Percentiles rank a stretch among this genome's conserved stretches.
Evolutionary conservation across 2,888 invertebrate species (phyloP).

Genomic region (Eucriotettix oculatus): DNA sequence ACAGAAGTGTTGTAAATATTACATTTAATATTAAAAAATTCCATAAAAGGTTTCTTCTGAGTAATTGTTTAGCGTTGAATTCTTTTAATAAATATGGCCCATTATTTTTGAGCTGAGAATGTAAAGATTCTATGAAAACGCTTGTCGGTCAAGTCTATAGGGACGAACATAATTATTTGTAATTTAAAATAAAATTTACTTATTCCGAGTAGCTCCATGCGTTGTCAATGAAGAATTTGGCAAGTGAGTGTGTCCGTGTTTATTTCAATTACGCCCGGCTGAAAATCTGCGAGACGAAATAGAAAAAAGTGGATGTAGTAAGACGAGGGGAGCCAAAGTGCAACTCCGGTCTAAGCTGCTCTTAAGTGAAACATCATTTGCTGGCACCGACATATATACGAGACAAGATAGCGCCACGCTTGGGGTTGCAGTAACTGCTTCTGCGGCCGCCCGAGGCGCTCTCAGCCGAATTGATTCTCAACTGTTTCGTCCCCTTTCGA

Average conservation of each 20-base stretch:
- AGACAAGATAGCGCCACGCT: too few species aligned
- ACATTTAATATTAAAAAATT: too few species aligned
- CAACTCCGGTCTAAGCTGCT: not conserved
- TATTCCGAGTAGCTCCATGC: too few species aligned
- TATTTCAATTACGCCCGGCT: not conserved
- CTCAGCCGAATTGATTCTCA: conserved; percentile 10
- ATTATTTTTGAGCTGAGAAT: too few species aligned
- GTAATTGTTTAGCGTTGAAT: too few species aligned
- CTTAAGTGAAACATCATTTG: not conserved
- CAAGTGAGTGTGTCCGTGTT: not conserved
- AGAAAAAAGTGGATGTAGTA: not conserved
- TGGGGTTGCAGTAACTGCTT: conserved; percentile 5
- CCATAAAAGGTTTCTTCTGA: too few species aligned
- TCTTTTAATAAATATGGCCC: too few species aligned
- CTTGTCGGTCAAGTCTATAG: too few species aligned
- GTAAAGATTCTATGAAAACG: too few species aligned
- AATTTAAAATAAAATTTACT: too few species aligned
- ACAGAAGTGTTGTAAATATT: too few species aligned
- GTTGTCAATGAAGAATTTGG: not conserved
- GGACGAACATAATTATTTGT: too few species aligned
- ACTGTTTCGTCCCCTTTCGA: conserved; percentile 12
- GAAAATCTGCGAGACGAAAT: not conserved
- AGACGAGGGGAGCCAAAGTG: not conserved
- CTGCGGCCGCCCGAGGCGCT: conserved; percentile 6
- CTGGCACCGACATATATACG: not conserved